Evolutionary conservation across 2,888 invertebrate genomes (phyloP), one percentile per base, ranked within the genome.

Genomic region (Oscheius myriophilus): DNA sequence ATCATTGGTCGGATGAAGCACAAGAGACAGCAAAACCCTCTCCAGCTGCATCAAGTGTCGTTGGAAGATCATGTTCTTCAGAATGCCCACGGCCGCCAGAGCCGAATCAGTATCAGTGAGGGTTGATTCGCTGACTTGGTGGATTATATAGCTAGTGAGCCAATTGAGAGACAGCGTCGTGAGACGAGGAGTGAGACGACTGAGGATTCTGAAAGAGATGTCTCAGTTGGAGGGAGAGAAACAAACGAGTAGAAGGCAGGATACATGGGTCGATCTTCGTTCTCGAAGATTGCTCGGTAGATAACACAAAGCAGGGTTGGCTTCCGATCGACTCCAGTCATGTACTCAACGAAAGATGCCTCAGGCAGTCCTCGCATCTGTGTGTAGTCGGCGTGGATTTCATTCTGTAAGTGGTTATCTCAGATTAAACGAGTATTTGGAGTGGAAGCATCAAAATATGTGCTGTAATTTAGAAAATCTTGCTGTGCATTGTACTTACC

Each of bases 1-100:
- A 59, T 81, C 79, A 43, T 78, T 82, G 54, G 59, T 65, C 12
- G 84, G 82, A 65, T 81, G 84, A 54, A 82, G 71, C 1, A 79
- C 71, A n/a, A 84, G 57, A 14, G 82, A 68, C 16, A 81, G 61
- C 9, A 84, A 73, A 39, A 84, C 71, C 16, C 84, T 76, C 52
- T 84, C 84, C 52, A 83, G 69, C 11, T 76, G 73, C 25, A 82
- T 61, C 63, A 78, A 57, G 26, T 79, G 67, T 45, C 63, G 66
- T 16, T 68, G 61, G 69, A 82, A 84, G 7, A 82, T 59, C 71
- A 84, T 73, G 1, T 71, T 59, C 43, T 79, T 67, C n/a, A 82
- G 62, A 12, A 70, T 67, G 33, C 58, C 67, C 42, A 78, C 68
- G 21, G 78, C 69, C 75, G 79, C 16, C 21, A n/a, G 7, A 4